These are phyloP conservation scores for Chironomus tentans DNA, from an alignment of 2,888 invertebrate genomes.

Conservation along the genomic window DNA sequence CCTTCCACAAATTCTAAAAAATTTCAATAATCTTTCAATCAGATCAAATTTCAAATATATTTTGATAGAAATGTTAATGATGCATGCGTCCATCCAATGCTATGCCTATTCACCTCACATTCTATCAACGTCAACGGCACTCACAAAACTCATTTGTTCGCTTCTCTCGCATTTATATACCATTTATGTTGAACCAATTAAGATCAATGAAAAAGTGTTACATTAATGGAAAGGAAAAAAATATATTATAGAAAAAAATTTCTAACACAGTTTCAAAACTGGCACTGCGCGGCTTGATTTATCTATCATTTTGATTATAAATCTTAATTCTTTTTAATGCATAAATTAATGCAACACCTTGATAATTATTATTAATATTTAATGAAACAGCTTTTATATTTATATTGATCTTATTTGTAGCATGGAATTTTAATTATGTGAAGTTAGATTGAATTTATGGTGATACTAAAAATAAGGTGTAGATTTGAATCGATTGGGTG, in stretches of 20 bases:
- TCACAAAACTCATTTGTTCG: not conserved
- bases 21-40: not conserved
- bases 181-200: not conserved
- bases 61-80: not conserved
- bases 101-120: not conserved
- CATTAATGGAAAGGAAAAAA: not conserved
- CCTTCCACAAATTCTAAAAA: too few species aligned
- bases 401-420: too few species aligned
- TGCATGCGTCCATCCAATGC: not conserved
- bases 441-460: too few species aligned
- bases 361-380: not conserved
- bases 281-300: not conserved
- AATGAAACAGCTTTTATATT: too few species aligned
- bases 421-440: too few species aligned
- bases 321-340: not conserved
- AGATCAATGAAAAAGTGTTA: conserved; percentile 5
- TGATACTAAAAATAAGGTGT: too few species aligned
- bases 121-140: not conserved
- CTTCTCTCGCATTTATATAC: too few species aligned
- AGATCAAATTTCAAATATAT: not conserved
- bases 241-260: not conserved
- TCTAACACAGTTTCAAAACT: not conserved
- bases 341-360: conserved; percentile 3
- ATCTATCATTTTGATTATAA: not conserved
- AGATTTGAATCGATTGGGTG: too few species aligned